Evolutionary conservation across 2,113 vertebrate species (phyloP), one percentile per base, ranked within the genome.

Genomic region (Montifringilla adamsi): DNA sequence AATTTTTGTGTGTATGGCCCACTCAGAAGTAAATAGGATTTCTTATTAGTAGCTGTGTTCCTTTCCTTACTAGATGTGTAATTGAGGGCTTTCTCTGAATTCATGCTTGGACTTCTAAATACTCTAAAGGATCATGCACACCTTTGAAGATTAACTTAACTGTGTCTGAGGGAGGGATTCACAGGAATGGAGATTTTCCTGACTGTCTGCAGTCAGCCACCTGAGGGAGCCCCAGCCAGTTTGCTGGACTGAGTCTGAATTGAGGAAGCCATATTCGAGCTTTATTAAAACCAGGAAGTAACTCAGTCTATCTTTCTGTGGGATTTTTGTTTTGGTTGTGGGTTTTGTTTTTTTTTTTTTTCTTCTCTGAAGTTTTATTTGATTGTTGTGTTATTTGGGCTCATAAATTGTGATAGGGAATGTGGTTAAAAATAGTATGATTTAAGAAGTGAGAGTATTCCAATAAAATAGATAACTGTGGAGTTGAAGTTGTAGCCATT

Each of bases 211-310:
- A 47, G 41, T 75, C 68, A 43, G 56, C 95, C 96, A 62, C 79
- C 13, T 81, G 95, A 75, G 93, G 95, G 96, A 87, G 96, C 88
- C 53, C 76, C 64, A 56, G 56, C 15, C 56, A 58, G 47, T 26
- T 80, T 8, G 13, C 43, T 66, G 30, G 33, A 19, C 11, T 23
- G 24, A n/a, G 6, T 46, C 33, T 80, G 46, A 39, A 7, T 2
- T 41, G 27, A 13, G 15, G 50, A 80, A 87, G 81, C 80, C 68
- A n/a, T 90, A 4, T 78, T 90, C 1, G 1, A 31, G 44, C 28
- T 60, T 84, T 56, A 53, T 47, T 77, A 49, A 77, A 69, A 77
- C 15, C 72, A 63, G 72, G 35, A 70, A 84, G 64, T 70, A 84
- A 43, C 55, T 75, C 33, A 22, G 3, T 43, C 50, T 86, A 0